Conservation (phyloP, 2,113 vertebrate species). For the Ochotona curzoniae region DNA sequence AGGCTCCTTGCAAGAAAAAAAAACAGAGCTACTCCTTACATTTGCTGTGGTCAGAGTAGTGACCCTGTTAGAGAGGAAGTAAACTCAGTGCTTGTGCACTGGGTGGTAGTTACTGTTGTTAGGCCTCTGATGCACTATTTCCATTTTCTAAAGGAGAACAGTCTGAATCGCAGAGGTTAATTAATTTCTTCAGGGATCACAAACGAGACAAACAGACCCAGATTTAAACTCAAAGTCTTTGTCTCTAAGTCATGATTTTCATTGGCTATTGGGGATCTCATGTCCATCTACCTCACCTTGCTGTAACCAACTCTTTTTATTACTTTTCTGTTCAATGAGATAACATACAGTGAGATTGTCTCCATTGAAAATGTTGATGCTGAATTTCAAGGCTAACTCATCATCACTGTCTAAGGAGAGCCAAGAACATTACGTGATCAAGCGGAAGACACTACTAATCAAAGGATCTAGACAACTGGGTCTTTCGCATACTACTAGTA, state of each 20-base stretch:
- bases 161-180: neutral
- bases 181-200: neutral
- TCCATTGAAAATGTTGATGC: neutral
- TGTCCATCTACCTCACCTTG: neutral
- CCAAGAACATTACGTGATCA: neutral
- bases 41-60: neutral
- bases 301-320: neutral
- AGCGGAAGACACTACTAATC: neutral
- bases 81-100: neutral
- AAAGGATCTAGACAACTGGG: neutral
- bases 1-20: neutral
- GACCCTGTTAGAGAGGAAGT: neutral
- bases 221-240: neutral
- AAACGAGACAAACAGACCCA: neutral
- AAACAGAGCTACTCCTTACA: neutral
- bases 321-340: neutral
- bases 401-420: neutral
- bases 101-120: neutral
- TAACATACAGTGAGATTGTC: neutral
- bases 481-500: neutral
- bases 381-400: neutral
- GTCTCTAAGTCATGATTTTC: neutral
- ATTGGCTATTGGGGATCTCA: neutral
- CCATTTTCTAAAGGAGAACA: constrained; percentile 56
- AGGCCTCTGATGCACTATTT: neutral